Evolutionary conservation across 2,113 vertebrate species (phyloP).

Genomic region (Cichladusa arquata): DNA sequence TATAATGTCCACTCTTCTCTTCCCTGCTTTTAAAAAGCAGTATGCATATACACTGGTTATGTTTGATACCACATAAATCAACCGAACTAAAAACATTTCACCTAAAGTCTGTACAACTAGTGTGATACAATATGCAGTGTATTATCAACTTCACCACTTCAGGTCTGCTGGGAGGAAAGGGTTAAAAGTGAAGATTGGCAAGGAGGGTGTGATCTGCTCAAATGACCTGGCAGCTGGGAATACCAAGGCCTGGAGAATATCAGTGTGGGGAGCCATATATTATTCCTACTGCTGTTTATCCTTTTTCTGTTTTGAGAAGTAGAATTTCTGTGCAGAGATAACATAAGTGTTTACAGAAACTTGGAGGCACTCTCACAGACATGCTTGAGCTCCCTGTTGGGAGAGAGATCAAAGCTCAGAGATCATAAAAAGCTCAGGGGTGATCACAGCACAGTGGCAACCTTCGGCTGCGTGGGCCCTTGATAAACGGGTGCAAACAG

Average conservation of each 20-base stretch:
- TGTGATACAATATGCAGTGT: background rate
- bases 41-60: background rate
- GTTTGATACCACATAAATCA: background rate
- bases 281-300: background rate
- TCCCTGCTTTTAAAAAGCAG: background rate
- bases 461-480: fast-evolving
- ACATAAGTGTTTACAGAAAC: background rate
- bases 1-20: background rate
- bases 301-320: background rate
- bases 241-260: background rate
- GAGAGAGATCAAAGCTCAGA: background rate
- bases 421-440: background rate
- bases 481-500: background rate
- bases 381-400: background rate
- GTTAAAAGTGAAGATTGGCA: background rate
- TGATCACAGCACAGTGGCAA: background rate
- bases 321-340: background rate
- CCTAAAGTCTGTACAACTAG: background rate
- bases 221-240: background rate
- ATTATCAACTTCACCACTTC: background rate
- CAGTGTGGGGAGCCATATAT: background rate
- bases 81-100: fast-evolving
- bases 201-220: background rate
- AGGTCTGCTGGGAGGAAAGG: background rate
- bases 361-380: background rate